Conservation (phyloP, 2,797 vertebrate species). For the Austrolebias charrua region DNA sequence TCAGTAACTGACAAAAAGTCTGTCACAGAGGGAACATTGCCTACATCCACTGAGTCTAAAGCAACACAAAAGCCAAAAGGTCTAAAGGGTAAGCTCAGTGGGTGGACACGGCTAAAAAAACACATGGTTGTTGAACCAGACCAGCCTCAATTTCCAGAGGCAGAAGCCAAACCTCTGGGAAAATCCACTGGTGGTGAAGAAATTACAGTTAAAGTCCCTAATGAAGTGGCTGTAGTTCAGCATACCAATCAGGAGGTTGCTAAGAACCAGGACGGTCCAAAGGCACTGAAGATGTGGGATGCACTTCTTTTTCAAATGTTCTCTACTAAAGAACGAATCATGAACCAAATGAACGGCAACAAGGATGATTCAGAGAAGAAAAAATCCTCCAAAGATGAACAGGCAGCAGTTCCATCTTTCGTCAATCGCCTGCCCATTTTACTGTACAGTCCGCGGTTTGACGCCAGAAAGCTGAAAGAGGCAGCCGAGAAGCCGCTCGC, state of each 20-base stretch:
- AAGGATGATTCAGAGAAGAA: slow-evolving; percentile 57
- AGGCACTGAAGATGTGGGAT: slow-evolving; percentile 90
- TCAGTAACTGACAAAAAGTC: slow-evolving; percentile 60
- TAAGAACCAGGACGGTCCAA: slow-evolving; percentile 66
- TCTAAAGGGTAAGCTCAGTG: slow-evolving; percentile 75
- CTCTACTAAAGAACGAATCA: slow-evolving; percentile 78
- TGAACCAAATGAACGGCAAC: slow-evolving; percentile 65
- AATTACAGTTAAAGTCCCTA: slow-evolving; percentile 20
- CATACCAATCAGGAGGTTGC: slow-evolving; percentile 42
- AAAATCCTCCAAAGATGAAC: slow-evolving; percentile 57
- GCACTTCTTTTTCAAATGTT: slow-evolving; percentile 91
- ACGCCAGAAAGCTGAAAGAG: slow-evolving; percentile 91
- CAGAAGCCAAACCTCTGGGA: slow-evolving; percentile 35
- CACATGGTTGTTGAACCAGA: slow-evolving; percentile 87
- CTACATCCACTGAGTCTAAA: slow-evolving; percentile 49
- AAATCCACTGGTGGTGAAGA: slow-evolving; percentile 22
- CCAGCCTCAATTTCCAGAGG: slow-evolving; percentile 67
- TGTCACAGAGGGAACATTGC: slow-evolving; percentile 6
- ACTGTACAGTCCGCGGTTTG: slow-evolving; percentile 87
- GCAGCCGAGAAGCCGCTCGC: slow-evolving; percentile 82
- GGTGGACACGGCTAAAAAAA: slow-evolving; percentile 89
- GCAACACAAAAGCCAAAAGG: slow-evolving; percentile 68
- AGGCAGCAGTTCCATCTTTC: slow-evolving; percentile 64
- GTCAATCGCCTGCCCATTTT: slow-evolving; percentile 84
- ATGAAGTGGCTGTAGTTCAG: slow-evolving; percentile 24